Percentiles rank a stretch among this genome's conserved stretches.
These are phyloP conservation scores for Nephrocerus scutellatus DNA, from an alignment of 2,888 invertebrate genomes.

Conservation along the genomic window DNA sequence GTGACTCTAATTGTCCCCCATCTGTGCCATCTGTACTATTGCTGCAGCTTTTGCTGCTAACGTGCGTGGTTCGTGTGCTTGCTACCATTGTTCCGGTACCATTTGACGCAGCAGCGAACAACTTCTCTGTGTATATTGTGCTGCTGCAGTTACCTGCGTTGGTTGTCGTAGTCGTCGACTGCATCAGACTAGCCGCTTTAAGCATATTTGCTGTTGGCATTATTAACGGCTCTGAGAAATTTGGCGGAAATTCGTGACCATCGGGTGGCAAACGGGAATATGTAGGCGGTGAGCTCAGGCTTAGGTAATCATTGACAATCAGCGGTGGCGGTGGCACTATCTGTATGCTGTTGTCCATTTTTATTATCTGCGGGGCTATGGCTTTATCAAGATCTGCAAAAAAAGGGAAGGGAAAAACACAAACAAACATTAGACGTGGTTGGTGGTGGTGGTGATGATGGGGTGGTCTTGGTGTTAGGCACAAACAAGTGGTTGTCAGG, in stretches of 20 bases:
- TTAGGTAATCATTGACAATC: constrained; percentile 43
- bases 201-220: constrained; percentile 36
- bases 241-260: constrained; percentile 48
- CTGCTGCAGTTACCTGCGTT: constrained; percentile 24
- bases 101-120: constrained; percentile 23
- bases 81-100: constrained; percentile 24
- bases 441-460: no score
- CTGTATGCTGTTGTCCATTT: constrained; percentile 30
- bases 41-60: constrained; percentile 12
- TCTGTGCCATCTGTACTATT: constrained; percentile 19
- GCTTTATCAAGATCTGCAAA: constrained; percentile 24
- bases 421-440: constrained; percentile 10
- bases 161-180: constrained; percentile 27
- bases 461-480: no score
- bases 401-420: constrained; percentile 8
- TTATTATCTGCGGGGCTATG: constrained; percentile 24
- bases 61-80: constrained; percentile 29
- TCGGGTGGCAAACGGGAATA: constrained; percentile 48
- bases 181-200: constrained; percentile 30
- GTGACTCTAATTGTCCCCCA: constrained; percentile 11
- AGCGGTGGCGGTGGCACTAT: constrained; percentile 36
- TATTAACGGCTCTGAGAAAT: constrained; percentile 46
- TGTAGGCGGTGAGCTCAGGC: constrained; percentile 43
- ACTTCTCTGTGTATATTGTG: constrained; percentile 31
- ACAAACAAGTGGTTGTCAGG: no score